Conservation (phyloP, 2,888 invertebrate species). For the Meiosimyza decipiens region DNA sequence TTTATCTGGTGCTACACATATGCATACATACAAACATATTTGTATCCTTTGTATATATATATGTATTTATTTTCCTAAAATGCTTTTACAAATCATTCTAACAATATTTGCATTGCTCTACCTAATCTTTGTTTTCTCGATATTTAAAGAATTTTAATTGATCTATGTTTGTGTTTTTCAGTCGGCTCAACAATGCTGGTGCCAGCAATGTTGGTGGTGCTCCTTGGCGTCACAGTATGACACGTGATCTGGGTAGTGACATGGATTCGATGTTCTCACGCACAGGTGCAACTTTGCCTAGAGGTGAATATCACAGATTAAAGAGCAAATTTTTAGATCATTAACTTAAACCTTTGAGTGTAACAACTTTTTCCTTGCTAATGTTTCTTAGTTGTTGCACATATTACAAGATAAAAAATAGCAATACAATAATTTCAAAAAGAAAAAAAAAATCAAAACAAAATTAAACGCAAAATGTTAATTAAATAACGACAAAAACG, state of each 20-base stretch:
- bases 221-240: conserved; percentile 74
- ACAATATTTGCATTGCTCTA: too few species aligned
- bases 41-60: too few species aligned
- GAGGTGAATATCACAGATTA: conserved; percentile 74
- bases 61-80: too few species aligned
- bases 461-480: conserved; percentile 9
- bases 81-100: too few species aligned
- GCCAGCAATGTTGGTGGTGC: conserved; percentile 54
- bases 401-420: conserved; percentile 8
- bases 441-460: conserved; percentile 37
- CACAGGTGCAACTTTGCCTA: conserved; percentile 71
- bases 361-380: conserved; percentile 11
- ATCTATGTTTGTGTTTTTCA: conserved; percentile 44
- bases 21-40: too few species aligned
- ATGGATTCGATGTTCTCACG: conserved; percentile 79
- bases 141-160: conserved; percentile 5
- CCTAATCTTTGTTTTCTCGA: neutral
- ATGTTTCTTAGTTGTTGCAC: neutral
- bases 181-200: conserved; percentile 60
- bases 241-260: conserved; percentile 77
- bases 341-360: conserved; percentile 43
- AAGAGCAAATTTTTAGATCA: conserved; percentile 67
- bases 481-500: conserved; percentile 36
- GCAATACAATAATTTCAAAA: conserved; percentile 26
- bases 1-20: too few species aligned